Base-by-base conservation (phyloP, 1,140 invertebrate genomes). In the Drosophila subobscura region DNA sequence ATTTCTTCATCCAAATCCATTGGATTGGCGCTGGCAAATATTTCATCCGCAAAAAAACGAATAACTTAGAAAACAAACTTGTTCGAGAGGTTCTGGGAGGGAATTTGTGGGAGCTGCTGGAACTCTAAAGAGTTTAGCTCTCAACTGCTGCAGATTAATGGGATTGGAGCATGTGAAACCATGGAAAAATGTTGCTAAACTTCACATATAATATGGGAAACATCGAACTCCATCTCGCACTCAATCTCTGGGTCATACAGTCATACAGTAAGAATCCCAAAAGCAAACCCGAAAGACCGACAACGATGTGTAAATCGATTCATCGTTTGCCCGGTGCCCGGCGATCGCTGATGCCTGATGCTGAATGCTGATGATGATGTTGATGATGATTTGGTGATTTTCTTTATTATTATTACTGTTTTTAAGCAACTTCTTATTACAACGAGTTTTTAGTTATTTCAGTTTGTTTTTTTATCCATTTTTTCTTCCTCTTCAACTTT, bases 321-420 rank as follows among this genome's bases (percentile, higher is more conserved):
- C 71, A 68, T 70, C 74, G 78, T 77, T 88, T 86, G 16, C 16
- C 16, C 16, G 83, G 79, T 77, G 80, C 72, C 33, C 55, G 52
- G 56, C 57, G 66, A 85, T 86, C 77, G 57, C 59, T 45, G 73
- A 10, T 71, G 54, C 29, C 8, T 10, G 29, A 33, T 54, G 57
- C 57, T 64, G 64, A 25, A 23, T 51, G 55, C 46, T 57, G 75
- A 68, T 73, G 68, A 64, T 86, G 74, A 77, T 86, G 83, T 81
- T 81, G 81, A 86, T 86, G 83, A 86, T 86, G 83, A 86, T 86
- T 86, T 86, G 83, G 78, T 81, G 83, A 86, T 86, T 86, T 86
- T 86, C 78, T 86, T 88, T 86, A 86, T 86, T 86, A 83, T 86
- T 86, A 83, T 86, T 86, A 86, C 83, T 88, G 83, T 88, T 88